Base-by-base conservation (phyloP, 2,797 vertebrate genomes). In the Platalea minor region DNA sequence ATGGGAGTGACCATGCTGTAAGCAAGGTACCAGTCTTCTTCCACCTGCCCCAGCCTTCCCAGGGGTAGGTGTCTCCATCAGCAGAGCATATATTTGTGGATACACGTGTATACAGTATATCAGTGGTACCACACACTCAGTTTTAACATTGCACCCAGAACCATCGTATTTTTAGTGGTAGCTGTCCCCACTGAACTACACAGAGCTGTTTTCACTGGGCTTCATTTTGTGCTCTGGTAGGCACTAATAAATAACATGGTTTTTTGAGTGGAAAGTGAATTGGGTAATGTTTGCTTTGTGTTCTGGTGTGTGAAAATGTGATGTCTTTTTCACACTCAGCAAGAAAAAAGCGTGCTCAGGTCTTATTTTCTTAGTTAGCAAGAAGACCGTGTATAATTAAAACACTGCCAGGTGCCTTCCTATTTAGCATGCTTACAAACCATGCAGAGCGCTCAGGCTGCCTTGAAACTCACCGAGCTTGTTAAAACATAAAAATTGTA, bases 101-200 rank as follows among this genome's bases (percentile, higher is more conserved):
- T 13, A 14, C 23, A 12, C 17, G 2, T 0, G 3, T 14, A 4
- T 0, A 0, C 6, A 19, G 33, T 2, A 3, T 12, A 12, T 4
- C 19, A 15, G 31, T 6, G 29, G 33, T 25, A 33, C 26, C 46
- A 17, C 2, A 2, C 11, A 3, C 7, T 37, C 31, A 39, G 17
- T 41, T 26, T 31, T 21, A 67, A 20, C 21, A 5, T 2, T 28
- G 20, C 17, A 33, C 7, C 18, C 19, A 14, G 21, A 19, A 24
- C 26, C 19, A 4, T 3, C 0, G 1, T 3, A 2, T 5, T 33
- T 74, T 72, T 79, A 35, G 8, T 8, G 15, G 29, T 5, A 9
- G 6, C 35, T 28, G 17, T 48, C 20, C 33, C 5, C 11, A 3
- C 11, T 9, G 35, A 46, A 19, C 6, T 3, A 12, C 1, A 2